Base-by-base conservation (phyloP, 2,113 vertebrate species). In the Bufo bufo region DNA sequence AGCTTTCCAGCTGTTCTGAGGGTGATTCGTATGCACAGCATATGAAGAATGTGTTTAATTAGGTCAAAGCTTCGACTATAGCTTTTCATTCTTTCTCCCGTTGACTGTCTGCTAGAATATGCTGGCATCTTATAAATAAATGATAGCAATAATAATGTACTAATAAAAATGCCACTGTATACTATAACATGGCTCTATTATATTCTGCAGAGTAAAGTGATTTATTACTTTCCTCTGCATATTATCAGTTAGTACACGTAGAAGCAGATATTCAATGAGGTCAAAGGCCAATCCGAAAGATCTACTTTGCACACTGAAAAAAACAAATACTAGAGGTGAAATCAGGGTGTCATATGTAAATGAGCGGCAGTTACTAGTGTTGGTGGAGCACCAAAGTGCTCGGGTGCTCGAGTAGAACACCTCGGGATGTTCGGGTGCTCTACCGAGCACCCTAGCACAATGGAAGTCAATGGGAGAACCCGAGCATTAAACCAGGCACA, bases 81-180 rank as follows among this genome's bases (percentile, higher is more conserved):
- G 63, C 82, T 83, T 83, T 84, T 71, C n/a, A 69, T 69, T 83
- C n/a, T 71, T 43, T 86, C 17, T 43, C 6, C 33, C 56, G 65
- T 77, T 65, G 74, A 78, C 74, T 65, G 58, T 77, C 56, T 63
- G 23, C 63, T 66, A 86, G 59, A 86, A 78, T 78, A 47, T 78
- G 59, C 71, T 86, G 75, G 75, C 54, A 79, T 78, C 58, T 63
- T 77, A 85, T 85, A 77, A 85, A 85, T 86, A 86, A 86, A 86
- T 66, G 12, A 86, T 77, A 47, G n/a, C 61, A 86, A 78, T 86
- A 79, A 86, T 77, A 79, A 87, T 71, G 16, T 56, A 80, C 85
- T 69, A 79, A 87, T 79, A 87, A 87, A 80, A 80, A 66, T 80
- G 85, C 77, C 75, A 86, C 33, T 58, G 63, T 50, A 61, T 50